phyloP scores from a whole-genome alignment of 2,113 vertebrate genomes.

The Calidris pygmaea region DNA sequence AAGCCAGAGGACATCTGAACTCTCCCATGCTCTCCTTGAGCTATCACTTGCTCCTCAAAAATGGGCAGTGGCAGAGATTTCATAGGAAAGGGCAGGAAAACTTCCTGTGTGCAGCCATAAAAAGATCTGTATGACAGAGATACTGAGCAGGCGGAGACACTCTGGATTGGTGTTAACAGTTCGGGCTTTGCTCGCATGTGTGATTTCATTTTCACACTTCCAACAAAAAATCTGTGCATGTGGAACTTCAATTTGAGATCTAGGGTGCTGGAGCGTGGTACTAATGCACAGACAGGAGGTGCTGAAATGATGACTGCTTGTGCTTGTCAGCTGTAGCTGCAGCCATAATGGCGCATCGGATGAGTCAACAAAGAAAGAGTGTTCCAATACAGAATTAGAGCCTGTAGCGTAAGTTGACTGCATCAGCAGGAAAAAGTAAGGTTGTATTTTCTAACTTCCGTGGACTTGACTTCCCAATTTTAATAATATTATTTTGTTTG shows the following conservation, averaged over 20 bases:
- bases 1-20: background rate
- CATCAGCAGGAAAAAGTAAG: background rate
- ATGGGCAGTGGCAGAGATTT: background rate
- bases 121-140: background rate
- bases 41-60: background rate
- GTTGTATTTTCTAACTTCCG: background rate
- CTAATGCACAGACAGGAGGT: background rate
- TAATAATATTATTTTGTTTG: background rate
- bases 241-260: background rate
- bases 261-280: background rate
- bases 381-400: background rate
- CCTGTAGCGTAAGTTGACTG: background rate
- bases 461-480: background rate
- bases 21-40: background rate
- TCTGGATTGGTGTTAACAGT: background rate
- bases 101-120: background rate
- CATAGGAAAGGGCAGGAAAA: background rate
- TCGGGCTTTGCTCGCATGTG: background rate
- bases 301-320: background rate
- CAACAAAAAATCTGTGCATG: background rate
- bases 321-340: background rate
- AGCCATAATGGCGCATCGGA: background rate
- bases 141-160: background rate
- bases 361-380: background rate
- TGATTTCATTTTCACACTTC: background rate